Conservation (phyloP, 2,113 vertebrate genomes). For the Amia ocellicauda region DNA sequence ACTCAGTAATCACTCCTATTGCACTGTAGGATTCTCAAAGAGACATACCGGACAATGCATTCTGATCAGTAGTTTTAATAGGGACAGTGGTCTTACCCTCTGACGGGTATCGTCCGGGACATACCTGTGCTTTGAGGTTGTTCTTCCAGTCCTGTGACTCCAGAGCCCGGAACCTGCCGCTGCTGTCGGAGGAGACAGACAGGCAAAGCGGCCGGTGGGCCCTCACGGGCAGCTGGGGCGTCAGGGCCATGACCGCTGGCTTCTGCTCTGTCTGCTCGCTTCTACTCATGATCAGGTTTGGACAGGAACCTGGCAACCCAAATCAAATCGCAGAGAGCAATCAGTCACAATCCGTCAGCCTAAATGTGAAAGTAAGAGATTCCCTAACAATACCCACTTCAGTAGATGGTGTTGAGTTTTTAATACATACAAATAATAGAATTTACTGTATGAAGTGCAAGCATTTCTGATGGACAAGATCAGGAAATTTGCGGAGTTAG, state of each 20-base stretch:
- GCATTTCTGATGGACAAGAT: too few relatives aligned
- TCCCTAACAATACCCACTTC: too few relatives aligned
- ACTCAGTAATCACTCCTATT: too few relatives aligned
- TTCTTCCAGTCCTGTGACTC: constrained; percentile 66
- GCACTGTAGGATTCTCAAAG: too few relatives aligned
- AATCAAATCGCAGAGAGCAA: neutral
- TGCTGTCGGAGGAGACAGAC: constrained; percentile 63
- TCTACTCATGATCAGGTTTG: constrained; percentile 64
- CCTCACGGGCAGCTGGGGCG: constrained; percentile 49
- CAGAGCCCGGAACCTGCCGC: constrained; percentile 53
- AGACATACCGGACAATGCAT: too few relatives aligned
- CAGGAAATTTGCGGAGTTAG: too few relatives aligned
- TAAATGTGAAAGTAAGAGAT: too few relatives aligned
- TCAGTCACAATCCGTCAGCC: neutral
- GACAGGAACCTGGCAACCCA: constrained; percentile 60
- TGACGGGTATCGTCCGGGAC: neutral
- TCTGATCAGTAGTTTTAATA: too few relatives aligned
- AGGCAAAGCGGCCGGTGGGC: constrained; percentile 56
- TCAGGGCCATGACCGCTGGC: constrained; percentile 45
- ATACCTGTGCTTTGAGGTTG: constrained; percentile 69
- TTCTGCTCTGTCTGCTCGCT: constrained; percentile 48
- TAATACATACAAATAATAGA: too few relatives aligned
- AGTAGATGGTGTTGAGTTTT: too few relatives aligned
- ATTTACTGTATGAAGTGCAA: too few relatives aligned
- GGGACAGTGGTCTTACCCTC: too few relatives aligned